Base-by-base conservation (phyloP, 2,888 invertebrate genomes). In the Cephus spinipes region DNA sequence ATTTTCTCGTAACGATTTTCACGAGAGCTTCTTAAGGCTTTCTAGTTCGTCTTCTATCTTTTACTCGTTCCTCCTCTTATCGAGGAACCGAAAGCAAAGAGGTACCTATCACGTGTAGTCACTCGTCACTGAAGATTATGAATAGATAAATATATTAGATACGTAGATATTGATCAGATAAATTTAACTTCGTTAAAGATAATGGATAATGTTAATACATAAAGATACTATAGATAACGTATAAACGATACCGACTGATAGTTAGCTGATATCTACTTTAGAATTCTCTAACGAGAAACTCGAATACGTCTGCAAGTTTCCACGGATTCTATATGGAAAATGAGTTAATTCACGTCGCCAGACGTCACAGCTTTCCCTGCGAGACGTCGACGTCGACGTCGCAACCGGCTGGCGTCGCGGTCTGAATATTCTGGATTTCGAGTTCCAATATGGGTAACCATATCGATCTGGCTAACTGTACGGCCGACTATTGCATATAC, bases 1-100 rank as follows among this genome's bases (percentile, higher is more conserved):
- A 40, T 73, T 79, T 77, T 79, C 79, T 78, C 75, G 36, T 23
- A 55, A 55, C 23, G 55, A 33, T 32, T 69, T 68, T n/a, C 68
- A 55, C 75, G 23, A 55, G 9, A 55, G 23, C 1, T 23, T 55
- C 23, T 9, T 2, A 9, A 55, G 55, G 23, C 55, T 9, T 3
- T 32, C 68, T 12, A 11, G 6, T 32, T 75, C 69, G 34, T 32
- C n/a, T 33, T 55, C 69, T 34, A 11, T 75, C 11, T 34, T 23
- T n/a, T 11, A 11, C 0, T 30, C n/a, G 12, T 35, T 9, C n/a
- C 11, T 11, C 6, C 23, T 55, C 55, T 23, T 55, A 35, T 23
- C 55, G 23, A 55, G 55, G 23, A 55, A 55, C 55, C 23, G 23
- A 55, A 55, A 55, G 55, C 23, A 23, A 55, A 55, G 2, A 55